Base-by-base conservation (phyloP, 2,113 vertebrate genomes). In the Peromyscus polionotus region DNA sequence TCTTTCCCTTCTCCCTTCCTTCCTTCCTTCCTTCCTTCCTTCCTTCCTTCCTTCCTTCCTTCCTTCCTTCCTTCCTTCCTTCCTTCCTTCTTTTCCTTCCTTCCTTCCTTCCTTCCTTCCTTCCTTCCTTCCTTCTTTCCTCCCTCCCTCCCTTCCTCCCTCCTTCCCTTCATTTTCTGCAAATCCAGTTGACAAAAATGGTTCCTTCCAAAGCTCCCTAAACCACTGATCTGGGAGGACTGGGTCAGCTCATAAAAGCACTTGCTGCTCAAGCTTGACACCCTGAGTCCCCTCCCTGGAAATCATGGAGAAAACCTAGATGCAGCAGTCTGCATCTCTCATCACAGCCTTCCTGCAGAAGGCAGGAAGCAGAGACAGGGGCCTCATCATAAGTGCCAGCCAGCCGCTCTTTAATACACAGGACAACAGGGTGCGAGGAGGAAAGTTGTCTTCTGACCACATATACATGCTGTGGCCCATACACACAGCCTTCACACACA, bases 51-150 rank as follows among this genome's bases (percentile, higher is more conserved):
- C 16, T n/a, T 0, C 24, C 19, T 61, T 31, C 33, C 12, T 70
- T 12, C 13, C 4, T 70, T 11, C 13, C 12, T 70, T 7, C 67
- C 33, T 42, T 57, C 16, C 57, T 13, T 57, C 4, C 9, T 5
- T 70, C 33, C 5, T 19, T 39, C 70, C 3, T 1, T 22, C 3
- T 5, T 6, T 13, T 33, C 36, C 16, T 36, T 1, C 36, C 17
- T 7, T 70, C 33, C 5, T 19, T 39, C 70, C 3, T 1, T 22
- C 3, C 13, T 6, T 33, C 11, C 31, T 13, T 33, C 36, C 16
- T 36, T 1, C 36, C 17, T 7, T 2, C 16, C 16, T 16, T 5
- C 4, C 16, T 36, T 13, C 33, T 6, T n/a, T 0, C 24, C 19
- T 61, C 67, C 33, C 12, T 70, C 33, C 13, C 12, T 70, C 31